Conservation (phyloP, 92 coral and sea anemone species). For the Diadumene lineata region DNA sequence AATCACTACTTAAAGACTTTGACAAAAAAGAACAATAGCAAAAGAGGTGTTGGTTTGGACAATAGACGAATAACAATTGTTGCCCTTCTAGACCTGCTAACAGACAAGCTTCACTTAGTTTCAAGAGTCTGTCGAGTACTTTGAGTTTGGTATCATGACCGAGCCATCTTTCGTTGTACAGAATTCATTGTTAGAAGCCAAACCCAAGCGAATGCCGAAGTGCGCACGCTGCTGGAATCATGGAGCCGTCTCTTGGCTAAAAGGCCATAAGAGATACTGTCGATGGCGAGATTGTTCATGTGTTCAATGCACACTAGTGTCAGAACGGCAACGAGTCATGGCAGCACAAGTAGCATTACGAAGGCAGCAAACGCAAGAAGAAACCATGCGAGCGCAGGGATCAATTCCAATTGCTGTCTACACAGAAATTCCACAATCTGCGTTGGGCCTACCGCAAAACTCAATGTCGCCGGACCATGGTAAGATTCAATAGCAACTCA, state of each 20-base stretch:
- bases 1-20: slow-evolving; percentile 19
- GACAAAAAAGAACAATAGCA: slow-evolving; percentile 52
- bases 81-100: slow-evolving; percentile 10
- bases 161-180: slow-evolving; percentile 67
- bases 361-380: slow-evolving; percentile 95
- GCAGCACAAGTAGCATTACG: slow-evolving; percentile 90
- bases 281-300: slow-evolving; percentile 87
- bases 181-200: slow-evolving; percentile 60
- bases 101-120: slow-evolving; percentile 12
- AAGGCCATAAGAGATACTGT: slow-evolving; percentile 85
- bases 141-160: slow-evolving; percentile 44
- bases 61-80: slow-evolving; percentile 50
- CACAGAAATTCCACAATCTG: not conserved
- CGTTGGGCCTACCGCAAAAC: slow-evolving; percentile 1
- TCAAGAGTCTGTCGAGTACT: slow-evolving; percentile 32
- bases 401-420: slow-evolving; percentile 36
- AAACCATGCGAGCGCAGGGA: slow-evolving; percentile 62
- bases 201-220: slow-evolving; percentile 83
- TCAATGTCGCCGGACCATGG: slow-evolving; percentile 16
- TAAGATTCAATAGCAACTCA: slow-evolving; percentile 10
- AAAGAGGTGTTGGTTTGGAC: slow-evolving; percentile 39
- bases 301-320: slow-evolving; percentile 79
- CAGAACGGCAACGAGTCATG: slow-evolving; percentile 88
- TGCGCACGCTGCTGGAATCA: slow-evolving; percentile 88
- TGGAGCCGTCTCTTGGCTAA: slow-evolving; percentile 82